A percentile compares a stretch with the other conserved stretches of the same genome.
These are phyloP conservation scores for Alca torda DNA, from an alignment of 2,797 vertebrate genomes.

Conservation along the genomic window DNA sequence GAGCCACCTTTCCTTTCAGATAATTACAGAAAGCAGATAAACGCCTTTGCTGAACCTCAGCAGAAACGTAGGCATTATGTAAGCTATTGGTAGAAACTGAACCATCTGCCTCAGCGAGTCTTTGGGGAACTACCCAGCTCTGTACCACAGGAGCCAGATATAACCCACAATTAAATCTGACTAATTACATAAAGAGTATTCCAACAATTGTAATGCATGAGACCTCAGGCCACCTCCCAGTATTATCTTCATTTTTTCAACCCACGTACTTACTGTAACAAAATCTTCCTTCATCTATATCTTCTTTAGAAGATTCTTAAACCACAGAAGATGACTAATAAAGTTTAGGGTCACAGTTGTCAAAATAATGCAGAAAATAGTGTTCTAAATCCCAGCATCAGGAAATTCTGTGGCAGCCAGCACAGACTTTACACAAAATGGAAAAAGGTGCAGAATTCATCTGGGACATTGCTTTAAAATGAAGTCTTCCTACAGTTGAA, in stretches of 20 bases:
- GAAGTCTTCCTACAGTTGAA: neutral
- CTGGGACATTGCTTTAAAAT: neutral
- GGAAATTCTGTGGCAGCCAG: neutral
- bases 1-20: neutral
- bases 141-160: neutral
- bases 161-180: neutral
- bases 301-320: neutral
- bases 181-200: neutral
- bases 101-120: neutral
- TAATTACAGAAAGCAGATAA: neutral
- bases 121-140: neutral
- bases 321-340: neutral
- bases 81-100: neutral
- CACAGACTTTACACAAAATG: neutral
- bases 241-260: neutral
- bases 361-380: neutral
- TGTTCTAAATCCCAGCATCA: neutral
- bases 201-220: neutral
- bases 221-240: neutral
- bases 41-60: neutral
- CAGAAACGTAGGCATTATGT: neutral
- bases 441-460: neutral
- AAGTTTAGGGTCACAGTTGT: neutral
- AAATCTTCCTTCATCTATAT: neutral
- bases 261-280: neutral